Evolutionary conservation across 2,888 invertebrate genomes (phyloP), one percentile per base, ranked within the genome.

Genomic region (Chorisops tibialis): DNA sequence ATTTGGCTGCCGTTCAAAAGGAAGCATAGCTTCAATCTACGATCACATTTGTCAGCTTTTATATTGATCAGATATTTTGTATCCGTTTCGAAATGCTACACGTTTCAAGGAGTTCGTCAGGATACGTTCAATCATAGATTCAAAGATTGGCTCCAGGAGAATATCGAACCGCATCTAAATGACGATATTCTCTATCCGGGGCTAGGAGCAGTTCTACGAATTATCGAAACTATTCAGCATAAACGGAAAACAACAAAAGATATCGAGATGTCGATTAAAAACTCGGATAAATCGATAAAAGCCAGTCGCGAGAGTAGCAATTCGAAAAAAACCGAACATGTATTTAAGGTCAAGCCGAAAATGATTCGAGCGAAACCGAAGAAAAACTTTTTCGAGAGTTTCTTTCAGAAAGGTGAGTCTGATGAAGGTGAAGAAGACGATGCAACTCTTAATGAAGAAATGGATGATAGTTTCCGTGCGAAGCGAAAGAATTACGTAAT

Each of bases 111-210:
- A 4, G 47, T 73, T 7, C 66, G 67, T 48, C 73, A 73, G 43
- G 67, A 67, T 7, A 59, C 59, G 1, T 78, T 75, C 50, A 74
- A 78, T 64, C 47, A 63, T 4, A 70, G 72, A 47, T 69, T 77
- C 5, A 70, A 71, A 47, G 54, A 63, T 0, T 78, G 78, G 78
- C 68, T 77, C 21, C 45, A 69, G 3, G 72, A 75, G 16, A 72
- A 70, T 16, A 52, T 78, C 1, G 68, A 72, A 35, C 50, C 68
- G 43, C 76, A 76, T 68, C 69, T 77, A 21, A 65, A 65, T 2
- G 77, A 77, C 65, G 73, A 74, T 1, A 50, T 69, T 18, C 72
- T 78, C 50, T 78, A 78, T 69, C 78, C 78, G 0, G 77, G 77
- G 0, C 64, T 78, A 2, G 78, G 77, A 0, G 76, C 72, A 1